Percentiles rank a stretch among this genome's conserved stretches.
These are phyloP conservation scores for Lethocerus indicus DNA, from an alignment of 1,140 invertebrate species.

Conservation along the genomic window DNA sequence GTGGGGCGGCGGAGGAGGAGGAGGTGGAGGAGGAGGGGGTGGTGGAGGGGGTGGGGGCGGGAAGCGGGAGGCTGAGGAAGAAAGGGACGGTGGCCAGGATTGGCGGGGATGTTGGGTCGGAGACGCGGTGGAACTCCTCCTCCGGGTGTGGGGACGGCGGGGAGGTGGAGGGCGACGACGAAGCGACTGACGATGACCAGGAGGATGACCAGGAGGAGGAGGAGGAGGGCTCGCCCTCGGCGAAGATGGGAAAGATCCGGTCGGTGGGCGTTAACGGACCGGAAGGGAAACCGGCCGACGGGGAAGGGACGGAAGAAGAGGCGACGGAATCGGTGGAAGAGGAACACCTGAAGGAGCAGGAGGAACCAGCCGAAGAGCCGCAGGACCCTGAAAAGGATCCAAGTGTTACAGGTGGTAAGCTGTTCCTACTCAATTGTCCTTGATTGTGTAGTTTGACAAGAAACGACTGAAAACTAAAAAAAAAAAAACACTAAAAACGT, in stretches of 20 bases:
- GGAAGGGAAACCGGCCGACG: slow-evolving; percentile 13
- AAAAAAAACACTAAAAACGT: no score
- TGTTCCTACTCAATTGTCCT: no score
- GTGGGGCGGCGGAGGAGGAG: no score
- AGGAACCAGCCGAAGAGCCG: neutral
- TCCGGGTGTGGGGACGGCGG: no score
- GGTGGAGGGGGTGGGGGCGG: no score
- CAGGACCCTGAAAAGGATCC: neutral
- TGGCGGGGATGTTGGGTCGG: no score
- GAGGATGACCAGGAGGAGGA: slow-evolving; percentile 12
- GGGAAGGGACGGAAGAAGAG: slow-evolving; percentile 22
- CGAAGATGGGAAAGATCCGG: slow-evolving; percentile 13
- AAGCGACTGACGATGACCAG: slow-evolving; percentile 9
- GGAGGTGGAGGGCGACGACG: slow-evolving; percentile 7
- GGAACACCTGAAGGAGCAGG: neutral
- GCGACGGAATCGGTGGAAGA: neutral
- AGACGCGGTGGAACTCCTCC: no score
- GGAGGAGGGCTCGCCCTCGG: slow-evolving; percentile 14
- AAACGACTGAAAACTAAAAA: no score
- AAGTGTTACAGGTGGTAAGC: no score
- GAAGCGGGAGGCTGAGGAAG: slow-evolving; percentile 4
- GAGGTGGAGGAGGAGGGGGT: no score
- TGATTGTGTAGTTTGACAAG: no score
- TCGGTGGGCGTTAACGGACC: neutral
- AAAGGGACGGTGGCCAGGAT: slow-evolving; percentile 16